phyloP scores from a whole-genome alignment of 64 coral and sea anemone species.

The Montipora efflorescens region DNA sequence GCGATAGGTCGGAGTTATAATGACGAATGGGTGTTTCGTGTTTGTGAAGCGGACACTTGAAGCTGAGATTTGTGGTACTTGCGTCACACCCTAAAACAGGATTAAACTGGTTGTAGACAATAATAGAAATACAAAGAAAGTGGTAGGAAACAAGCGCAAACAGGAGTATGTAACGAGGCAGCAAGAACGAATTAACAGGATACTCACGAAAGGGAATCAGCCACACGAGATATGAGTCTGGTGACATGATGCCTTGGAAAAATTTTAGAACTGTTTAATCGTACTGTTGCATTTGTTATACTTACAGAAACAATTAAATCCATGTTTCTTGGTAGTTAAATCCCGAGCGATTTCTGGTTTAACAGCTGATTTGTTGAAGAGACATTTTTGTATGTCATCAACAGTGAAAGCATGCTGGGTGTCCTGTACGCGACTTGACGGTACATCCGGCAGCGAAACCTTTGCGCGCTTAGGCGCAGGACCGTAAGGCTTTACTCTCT shows the following conservation, averaged over 20 bases:
- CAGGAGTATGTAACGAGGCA: neutral
- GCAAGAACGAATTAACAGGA: neutral
- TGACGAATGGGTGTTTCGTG: neutral
- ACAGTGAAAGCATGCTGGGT: neutral
- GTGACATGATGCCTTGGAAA: neutral
- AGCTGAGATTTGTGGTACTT: neutral
- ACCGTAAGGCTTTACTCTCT: neutral
- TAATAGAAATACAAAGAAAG: neutral
- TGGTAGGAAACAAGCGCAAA: neutral
- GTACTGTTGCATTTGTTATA: neutral
- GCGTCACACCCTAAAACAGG: conserved; percentile 34
- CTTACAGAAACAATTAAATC: conserved; percentile 45
- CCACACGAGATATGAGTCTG: too few relatives aligned
- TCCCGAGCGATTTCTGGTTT: conserved; percentile 8
- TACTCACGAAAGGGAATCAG: too few relatives aligned
- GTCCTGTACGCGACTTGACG: neutral
- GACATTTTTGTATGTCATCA: conserved; percentile 22
- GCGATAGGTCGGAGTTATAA: neutral
- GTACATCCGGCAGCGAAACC: neutral
- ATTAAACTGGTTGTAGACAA: neutral
- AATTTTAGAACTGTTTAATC: neutral
- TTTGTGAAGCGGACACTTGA: neutral
- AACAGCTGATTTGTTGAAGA: neutral
- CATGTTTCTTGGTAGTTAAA: neutral
- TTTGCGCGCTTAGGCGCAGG: neutral